Conservation (phyloP, 2,888 invertebrate species). For the Drosophila putrida region DNA sequence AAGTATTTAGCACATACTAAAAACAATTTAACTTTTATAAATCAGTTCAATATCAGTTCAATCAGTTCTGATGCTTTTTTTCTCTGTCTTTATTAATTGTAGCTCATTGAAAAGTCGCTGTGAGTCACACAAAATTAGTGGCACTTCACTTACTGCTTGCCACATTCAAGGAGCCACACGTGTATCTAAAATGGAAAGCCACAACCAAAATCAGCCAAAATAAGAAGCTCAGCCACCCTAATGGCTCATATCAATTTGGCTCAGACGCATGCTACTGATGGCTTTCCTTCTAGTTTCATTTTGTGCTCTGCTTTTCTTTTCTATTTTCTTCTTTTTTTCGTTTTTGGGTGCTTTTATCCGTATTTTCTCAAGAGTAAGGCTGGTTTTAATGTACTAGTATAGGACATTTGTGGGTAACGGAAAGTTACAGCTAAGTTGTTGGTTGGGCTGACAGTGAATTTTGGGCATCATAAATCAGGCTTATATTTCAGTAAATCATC, state of each 20-base stretch:
- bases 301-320: constrained; percentile 13
- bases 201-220: constrained; percentile 38
- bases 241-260: constrained; percentile 82
- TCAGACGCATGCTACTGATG: constrained; percentile 67
- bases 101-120: constrained; percentile 13
- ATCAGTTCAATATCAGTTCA: no score
- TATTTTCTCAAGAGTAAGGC: constrained; percentile 51
- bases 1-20: no score
- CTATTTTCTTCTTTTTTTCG: constrained; percentile 18
- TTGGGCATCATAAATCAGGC: constrained; percentile 82
- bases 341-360: constrained; percentile 38
- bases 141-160: constrained; percentile 2
- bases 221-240: constrained; percentile 69
- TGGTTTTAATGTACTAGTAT: constrained; percentile 59
- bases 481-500: constrained; percentile 83
- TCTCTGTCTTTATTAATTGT: background rate
- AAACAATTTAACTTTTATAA: no score
- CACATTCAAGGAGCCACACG: constrained; percentile 30
- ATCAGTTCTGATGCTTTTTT: no score
- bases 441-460: constrained; percentile 57
- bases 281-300: constrained; percentile 29
- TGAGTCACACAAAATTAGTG: background rate
- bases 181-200: constrained; percentile 36
- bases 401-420: constrained; percentile 33
- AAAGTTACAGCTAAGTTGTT: constrained; percentile 42